Percentiles rank a stretch among this genome's conserved stretches.
phyloP scores from a whole-genome alignment of 2,888 invertebrate species.

The Psylliodes chrysocephalus region DNA sequence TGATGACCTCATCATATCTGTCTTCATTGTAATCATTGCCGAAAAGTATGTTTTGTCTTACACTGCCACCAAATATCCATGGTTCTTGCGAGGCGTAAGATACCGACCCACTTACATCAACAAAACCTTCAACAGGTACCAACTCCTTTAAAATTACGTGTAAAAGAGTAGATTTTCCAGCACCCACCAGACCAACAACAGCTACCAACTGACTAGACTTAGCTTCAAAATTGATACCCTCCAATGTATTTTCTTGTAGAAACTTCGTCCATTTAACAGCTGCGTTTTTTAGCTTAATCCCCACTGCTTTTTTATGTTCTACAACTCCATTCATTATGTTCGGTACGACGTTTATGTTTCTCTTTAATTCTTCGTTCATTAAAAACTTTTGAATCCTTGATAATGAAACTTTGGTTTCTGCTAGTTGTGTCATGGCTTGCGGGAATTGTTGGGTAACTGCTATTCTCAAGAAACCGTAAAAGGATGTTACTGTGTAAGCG shows the following conservation, averaged over 20 bases:
- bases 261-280: constrained; percentile 42
- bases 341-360: background rate
- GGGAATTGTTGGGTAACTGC: constrained; percentile 74
- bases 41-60: constrained; percentile 93
- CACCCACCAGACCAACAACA: constrained; percentile 73
- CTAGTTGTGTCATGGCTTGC: constrained; percentile 73
- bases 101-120: constrained; percentile 23
- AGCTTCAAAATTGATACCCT: constrained; percentile 35
- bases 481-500: constrained; percentile 80
- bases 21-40: constrained; percentile 77
- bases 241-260: constrained; percentile 35
- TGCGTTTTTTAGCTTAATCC: constrained; percentile 30
- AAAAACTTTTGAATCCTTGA: constrained; percentile 69
- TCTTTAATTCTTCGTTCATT: constrained; percentile 55
- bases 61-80: constrained; percentile 83
- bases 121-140: constrained; percentile 70
- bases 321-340: background rate
- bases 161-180: constrained; percentile 69
- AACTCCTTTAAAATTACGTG: constrained; percentile 76
- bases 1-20: constrained; percentile 73
- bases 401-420: constrained; percentile 67
- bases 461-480: constrained; percentile 77
- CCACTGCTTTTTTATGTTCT: background rate
- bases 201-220: constrained; percentile 51
- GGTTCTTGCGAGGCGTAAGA: constrained; percentile 79